phyloP scores from a whole-genome alignment of 2,113 vertebrate genomes.

The Pachycephala philippinensis region DNA sequence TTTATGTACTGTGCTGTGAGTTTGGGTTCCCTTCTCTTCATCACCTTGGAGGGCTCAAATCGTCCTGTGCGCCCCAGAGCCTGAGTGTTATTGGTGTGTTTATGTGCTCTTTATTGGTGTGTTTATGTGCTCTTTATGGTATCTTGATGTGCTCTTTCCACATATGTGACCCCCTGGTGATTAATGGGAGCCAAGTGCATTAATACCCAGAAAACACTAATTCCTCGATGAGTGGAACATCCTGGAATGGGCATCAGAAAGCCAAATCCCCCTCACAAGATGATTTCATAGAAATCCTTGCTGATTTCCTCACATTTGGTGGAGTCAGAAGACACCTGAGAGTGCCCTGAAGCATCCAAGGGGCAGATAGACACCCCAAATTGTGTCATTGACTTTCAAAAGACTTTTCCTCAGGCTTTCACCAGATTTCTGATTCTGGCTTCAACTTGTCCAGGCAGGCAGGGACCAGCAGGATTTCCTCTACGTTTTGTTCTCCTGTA shows the following conservation, averaged over 20 bases:
- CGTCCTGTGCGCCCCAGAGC: not conserved
- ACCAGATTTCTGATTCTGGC: not conserved
- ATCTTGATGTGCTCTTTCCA: not conserved
- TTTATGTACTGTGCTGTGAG: not conserved
- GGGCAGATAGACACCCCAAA: not conserved
- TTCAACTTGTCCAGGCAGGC: not conserved
- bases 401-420: not conserved
- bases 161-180: not conserved
- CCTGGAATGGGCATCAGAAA: not conserved
- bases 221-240: not conserved
- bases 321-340: no score
- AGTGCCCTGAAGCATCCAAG: not conserved
- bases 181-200: not conserved
- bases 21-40: not conserved
- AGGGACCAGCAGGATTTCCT: not conserved
- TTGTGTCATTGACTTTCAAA: not conserved
- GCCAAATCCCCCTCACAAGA: not conserved
- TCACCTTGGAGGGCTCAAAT: not conserved
- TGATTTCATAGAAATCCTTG: not conserved
- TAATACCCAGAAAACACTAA: not conserved
- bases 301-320: not conserved
- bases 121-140: not conserved
- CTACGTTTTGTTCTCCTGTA: not conserved
- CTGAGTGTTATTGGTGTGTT: not conserved
- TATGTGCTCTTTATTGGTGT: not conserved